These are phyloP conservation scores for Perognathus longimembris DNA, from an alignment of 2,113 vertebrate species.

Conservation along the genomic window DNA sequence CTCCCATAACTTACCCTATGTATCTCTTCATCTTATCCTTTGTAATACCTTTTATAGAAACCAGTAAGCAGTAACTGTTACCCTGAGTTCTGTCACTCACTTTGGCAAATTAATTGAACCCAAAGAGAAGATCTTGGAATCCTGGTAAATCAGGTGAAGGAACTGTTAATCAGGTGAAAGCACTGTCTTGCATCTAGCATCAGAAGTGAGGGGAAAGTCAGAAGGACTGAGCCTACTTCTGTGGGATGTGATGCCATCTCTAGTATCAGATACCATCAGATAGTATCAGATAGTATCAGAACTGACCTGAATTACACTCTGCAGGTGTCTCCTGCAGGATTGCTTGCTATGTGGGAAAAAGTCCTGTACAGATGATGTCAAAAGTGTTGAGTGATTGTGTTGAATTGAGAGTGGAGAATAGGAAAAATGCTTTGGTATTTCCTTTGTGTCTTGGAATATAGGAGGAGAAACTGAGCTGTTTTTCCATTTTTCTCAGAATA, in stretches of 20 bases:
- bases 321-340: too few species aligned
- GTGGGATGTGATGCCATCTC: background rate
- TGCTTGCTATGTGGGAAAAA: background rate
- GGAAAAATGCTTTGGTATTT: background rate
- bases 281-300: background rate
- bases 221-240: background rate
- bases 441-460: background rate
- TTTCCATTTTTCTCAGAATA: conserved; percentile 31
- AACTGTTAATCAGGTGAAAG: too few species aligned
- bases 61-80: background rate
- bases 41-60: background rate
- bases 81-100: background rate
- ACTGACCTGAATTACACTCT: background rate
- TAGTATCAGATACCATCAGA: too few species aligned
- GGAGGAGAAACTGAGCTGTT: conserved; percentile 12
- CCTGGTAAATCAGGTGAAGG: background rate
- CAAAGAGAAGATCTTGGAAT: background rate
- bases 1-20: background rate
- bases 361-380: background rate
- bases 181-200: background rate
- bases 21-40: background rate
- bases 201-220: background rate
- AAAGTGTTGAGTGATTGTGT: background rate
- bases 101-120: background rate
- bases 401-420: background rate